Conservation (phyloP, 1,140 invertebrate genomes). For the Globodera rostochiensis region DNA sequence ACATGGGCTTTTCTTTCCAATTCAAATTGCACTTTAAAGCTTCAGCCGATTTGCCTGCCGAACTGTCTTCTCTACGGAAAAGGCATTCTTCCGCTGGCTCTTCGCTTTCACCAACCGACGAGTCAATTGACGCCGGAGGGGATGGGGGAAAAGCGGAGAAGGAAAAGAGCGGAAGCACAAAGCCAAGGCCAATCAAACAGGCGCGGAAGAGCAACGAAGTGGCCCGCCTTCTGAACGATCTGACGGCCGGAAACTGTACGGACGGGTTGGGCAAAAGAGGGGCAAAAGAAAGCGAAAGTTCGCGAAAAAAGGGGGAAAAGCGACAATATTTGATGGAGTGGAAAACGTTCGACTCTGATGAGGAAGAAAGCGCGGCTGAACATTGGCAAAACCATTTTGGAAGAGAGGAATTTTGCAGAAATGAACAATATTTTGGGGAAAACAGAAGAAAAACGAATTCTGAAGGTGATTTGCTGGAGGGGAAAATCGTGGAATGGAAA, state of each 20-base stretch:
- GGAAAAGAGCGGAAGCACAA: constrained; percentile 19
- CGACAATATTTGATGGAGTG: neutral
- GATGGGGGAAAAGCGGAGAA: constrained; percentile 43
- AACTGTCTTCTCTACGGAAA: constrained; percentile 9
- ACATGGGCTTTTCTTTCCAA: no score
- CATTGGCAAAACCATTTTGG: no score
- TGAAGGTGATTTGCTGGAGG: neutral
- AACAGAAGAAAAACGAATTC: neutral
- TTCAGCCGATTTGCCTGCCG: constrained; percentile 3
- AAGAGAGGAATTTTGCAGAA: constrained; percentile 1
- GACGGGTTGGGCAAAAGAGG: neutral
- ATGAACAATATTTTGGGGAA: neutral
- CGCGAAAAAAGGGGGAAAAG: neutral
- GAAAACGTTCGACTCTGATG: neutral
- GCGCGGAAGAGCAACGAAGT: constrained; percentile 49
- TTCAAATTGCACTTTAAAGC: no score
- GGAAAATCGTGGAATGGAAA: neutral
- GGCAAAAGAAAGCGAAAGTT: constrained; percentile 5
- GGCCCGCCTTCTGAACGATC: constrained; percentile 45
- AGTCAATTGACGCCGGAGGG: constrained; percentile 10
- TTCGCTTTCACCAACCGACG: constrained; percentile 4
- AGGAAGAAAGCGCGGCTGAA: neutral
- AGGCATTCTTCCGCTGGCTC: constrained; percentile 17
- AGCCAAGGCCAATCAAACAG: constrained; percentile 40
- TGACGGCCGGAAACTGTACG: constrained; percentile 48